phyloP scores from a whole-genome alignment of 2,113 vertebrate genomes.

The Corythornis vintsioides region DNA sequence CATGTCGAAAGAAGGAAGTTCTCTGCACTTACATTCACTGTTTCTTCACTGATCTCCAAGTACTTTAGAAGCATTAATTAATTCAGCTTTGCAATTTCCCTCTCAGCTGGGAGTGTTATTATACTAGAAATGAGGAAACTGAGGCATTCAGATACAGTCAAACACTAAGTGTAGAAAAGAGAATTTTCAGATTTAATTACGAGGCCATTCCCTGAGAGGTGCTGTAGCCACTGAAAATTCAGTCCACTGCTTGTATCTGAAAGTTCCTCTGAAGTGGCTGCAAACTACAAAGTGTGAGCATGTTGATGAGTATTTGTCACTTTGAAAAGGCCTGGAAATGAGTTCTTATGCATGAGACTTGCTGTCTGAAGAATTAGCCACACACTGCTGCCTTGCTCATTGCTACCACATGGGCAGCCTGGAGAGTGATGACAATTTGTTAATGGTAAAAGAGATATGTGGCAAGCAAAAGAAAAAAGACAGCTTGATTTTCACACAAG shows the following conservation, averaged over 20 bases:
- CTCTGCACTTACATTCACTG: background rate
- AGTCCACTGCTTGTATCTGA: background rate
- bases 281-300: background rate
- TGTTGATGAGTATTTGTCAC: background rate
- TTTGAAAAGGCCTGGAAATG: background rate
- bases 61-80: background rate
- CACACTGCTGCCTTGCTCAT: background rate
- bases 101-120: background rate
- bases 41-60: background rate
- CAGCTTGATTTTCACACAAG: conserved; percentile 1
- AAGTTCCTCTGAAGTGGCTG: background rate
- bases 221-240: background rate
- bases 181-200: background rate
- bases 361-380: background rate
- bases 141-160: background rate
- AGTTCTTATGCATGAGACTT: background rate
- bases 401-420: conserved; percentile 24
- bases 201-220: background rate
- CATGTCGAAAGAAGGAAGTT: background rate
- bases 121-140: background rate
- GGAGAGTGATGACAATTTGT: conserved; percentile 18
- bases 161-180: background rate
- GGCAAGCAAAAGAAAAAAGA: background rate
- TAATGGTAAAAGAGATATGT: background rate
- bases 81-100: background rate